Evolutionary conservation across 2,888 invertebrate genomes (phyloP).

Genomic region (Acronicta alni): DNA sequence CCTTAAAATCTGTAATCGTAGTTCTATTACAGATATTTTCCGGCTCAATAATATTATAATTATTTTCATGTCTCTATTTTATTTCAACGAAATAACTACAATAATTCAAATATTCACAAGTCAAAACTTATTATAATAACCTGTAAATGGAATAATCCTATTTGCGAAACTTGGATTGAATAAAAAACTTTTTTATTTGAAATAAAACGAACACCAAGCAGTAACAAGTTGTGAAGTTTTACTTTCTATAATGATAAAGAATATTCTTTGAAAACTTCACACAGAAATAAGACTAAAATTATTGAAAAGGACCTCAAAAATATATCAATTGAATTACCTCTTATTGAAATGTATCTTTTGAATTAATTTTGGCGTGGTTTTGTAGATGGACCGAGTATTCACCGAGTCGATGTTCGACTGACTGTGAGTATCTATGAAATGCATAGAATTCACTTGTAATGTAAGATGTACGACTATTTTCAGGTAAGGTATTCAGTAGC

Average conservation of each 20-base stretch:
- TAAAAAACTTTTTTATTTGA: slow-evolving; percentile 24
- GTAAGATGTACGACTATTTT: too few relatives aligned
- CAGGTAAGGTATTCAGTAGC: too few relatives aligned
- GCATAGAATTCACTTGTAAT: too few relatives aligned
- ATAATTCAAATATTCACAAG: neutral
- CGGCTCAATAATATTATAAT: too few relatives aligned
- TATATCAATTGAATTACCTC: slow-evolving; percentile 1
- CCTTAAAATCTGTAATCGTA: too few relatives aligned
- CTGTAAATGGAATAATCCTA: slow-evolving; percentile 11
- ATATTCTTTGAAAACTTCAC: slow-evolving; percentile 23
- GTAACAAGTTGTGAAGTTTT: slow-evolving; percentile 31
- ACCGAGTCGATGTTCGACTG: too few relatives aligned
- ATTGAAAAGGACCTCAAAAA: neutral
- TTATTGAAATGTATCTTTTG: neutral
- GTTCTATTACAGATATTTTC: too few relatives aligned
- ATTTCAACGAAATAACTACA: neutral
- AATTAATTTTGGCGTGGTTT: too few relatives aligned
- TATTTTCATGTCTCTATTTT: too few relatives aligned
- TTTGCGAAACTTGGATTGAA: slow-evolving; percentile 27
- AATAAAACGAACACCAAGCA: slow-evolving; percentile 26
- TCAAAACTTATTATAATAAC: neutral
- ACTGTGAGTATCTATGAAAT: too few relatives aligned
- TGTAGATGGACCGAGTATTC: too few relatives aligned
- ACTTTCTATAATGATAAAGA: slow-evolving; percentile 25
- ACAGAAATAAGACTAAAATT: slow-evolving; percentile 16